Base-by-base conservation (phyloP, 1,140 invertebrate genomes). In the Protaetia brevitarsis region DNA sequence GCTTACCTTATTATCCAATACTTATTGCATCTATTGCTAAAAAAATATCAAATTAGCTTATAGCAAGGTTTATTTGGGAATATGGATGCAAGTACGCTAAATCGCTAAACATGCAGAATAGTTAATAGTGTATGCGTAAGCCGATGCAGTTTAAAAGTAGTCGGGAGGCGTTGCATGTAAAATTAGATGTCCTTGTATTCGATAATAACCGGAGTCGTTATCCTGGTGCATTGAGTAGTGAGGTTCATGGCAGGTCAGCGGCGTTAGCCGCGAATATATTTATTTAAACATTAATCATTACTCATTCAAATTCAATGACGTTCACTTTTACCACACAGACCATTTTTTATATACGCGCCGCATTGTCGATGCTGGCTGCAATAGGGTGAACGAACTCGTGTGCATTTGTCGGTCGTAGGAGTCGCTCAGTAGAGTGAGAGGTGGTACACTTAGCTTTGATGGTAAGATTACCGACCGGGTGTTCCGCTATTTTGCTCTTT, bases 271-370 rank as follows among this genome's bases (percentile, higher is more conserved):
- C 41, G 41, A 51, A 51, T 51, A 51, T 51, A 51, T 51, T 51
- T 51, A 51, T 51, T 51, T 51, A 51, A 51, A 51, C 41, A 51
- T 51, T 51, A 51, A 51, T 51, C 41, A 51, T 51, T 51, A 51
- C 41, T 51, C 41, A 51, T 51, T 51, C 41, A 51, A 51, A 51
- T 51, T 51, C 41, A 51, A 51, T 51, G 41, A 51, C 41, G 41
- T 51, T 51, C 41, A 51, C 41, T 51, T 51, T 51, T 51, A 51
- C 41, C 41, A 19, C 41, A 51, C 41, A 51, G 41, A 51, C 41
- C 19, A 4, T 51, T 51, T 51, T 51, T 51, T 51, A 19, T 23
- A 23, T 26, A 51, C n/a, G 37, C 37, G 16, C 13, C 41, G 41
- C 19, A 51, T 51, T 51, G 41, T 51, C 41, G 41, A 51, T 51